Conservation (phyloP, 2,888 invertebrate genomes). For the Rhamnusium bicolor region DNA sequence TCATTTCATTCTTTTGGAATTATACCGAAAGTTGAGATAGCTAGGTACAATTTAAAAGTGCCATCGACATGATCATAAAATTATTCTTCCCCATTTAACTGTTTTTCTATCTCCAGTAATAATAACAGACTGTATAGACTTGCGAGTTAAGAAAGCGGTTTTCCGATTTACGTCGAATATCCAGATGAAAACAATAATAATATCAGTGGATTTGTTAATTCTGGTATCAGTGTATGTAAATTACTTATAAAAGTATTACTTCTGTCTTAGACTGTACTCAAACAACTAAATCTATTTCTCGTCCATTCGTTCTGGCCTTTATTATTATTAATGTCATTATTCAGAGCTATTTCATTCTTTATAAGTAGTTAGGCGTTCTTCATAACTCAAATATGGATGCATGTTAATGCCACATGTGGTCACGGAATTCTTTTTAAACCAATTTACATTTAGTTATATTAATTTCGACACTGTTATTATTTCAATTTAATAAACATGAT, state of each 20-base stretch:
- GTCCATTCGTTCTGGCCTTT: background rate
- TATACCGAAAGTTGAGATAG: too few relatives aligned
- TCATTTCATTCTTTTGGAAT: too few relatives aligned
- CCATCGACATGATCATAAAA: too few relatives aligned
- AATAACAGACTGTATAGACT: too few relatives aligned
- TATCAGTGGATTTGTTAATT: too few relatives aligned
- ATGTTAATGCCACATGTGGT: background rate
- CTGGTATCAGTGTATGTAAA: too few relatives aligned
- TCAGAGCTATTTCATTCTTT: background rate
- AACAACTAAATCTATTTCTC: constrained; percentile 2
- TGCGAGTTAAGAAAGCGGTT: too few relatives aligned
- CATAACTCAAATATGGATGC: background rate
- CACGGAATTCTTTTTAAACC: background rate
- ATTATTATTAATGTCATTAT: background rate
- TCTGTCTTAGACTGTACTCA: background rate
- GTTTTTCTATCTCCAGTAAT: too few relatives aligned
- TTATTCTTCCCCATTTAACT: too few relatives aligned
- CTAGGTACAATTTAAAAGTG: too few relatives aligned
- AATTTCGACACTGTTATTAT: constrained; percentile 2
- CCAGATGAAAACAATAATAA: too few relatives aligned
- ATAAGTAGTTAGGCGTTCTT: background rate
- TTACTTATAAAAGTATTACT: background rate
- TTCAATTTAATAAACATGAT: constrained; percentile 12
- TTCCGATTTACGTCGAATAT: too few relatives aligned
- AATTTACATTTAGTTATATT: constrained; percentile 2